Base-by-base conservation (phyloP, 2,888 invertebrate species). In the Sepiola atlantica region DNA sequence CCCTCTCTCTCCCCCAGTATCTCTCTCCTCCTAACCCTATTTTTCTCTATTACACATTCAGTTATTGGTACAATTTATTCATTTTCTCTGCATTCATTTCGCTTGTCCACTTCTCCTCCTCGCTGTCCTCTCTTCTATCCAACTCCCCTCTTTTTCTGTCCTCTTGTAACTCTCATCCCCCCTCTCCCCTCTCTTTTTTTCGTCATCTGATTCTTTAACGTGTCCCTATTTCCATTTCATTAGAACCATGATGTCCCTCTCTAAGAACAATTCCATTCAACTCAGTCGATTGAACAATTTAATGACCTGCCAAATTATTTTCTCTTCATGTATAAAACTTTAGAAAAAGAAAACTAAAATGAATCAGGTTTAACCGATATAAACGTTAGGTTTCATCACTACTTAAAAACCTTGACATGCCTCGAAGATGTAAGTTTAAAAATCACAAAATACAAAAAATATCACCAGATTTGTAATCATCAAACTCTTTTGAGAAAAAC, bases 321-420 rank as follows among this genome's bases (percentile, higher is more conserved):
- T 61, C 24, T 61, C 24, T 61, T 61, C 61, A 61, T 10, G 45
- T 4, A 2, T 45, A 45, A 45, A 45, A 45, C 45, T 45, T 45
- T 45, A 45, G 45, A 45, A 45, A 77, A 77, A 77, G 0, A n/a
- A 77, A 77, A 77, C 8, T 8, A n/a, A n/a, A 77, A 32, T 12
- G 77, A 77, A 77, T 77, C 77, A 0, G n/a, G 45, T 32, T 77
- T 14, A 21, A n/a, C 16, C 12, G 24, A 20, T 4, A 3, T n/a
- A 77, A 77, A 77, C 32, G 77, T 18, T n/a, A 16, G n/a, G 32
- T n/a, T 32, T 77, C n/a, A 28, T 28, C n/a, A 16, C 12, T 4
- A n/a, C 77, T 77, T 77, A n/a, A 77, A 77, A 77, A 77, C n/a
- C n/a, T 77, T 77, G n/a, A n/a, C 77, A n/a, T 16, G 77, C n/a